A percentile compares a stretch with the other conserved stretches of the same genome.
Conservation (phyloP, 23 tunicate genomes). For the Styela clava region DNA sequence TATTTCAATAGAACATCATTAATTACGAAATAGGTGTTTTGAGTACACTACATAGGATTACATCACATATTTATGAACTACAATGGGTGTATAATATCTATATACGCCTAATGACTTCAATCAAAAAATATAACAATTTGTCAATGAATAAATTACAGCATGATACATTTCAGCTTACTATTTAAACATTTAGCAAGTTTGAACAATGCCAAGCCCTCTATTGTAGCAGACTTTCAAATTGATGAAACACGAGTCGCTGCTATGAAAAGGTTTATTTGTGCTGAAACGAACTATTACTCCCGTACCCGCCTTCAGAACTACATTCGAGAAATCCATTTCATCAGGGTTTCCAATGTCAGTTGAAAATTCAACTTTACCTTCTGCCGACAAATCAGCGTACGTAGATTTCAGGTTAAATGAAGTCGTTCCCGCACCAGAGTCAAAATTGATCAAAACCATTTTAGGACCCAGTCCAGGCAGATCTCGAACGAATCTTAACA, state of each 20-base stretch:
- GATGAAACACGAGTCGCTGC: conserved; percentile 40
- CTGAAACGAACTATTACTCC: conserved; percentile 34
- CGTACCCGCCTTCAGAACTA: conserved; percentile 4
- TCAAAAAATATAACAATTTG: too few species aligned
- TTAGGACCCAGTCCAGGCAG: conserved; percentile 47
- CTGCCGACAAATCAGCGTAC: conserved; percentile 10
- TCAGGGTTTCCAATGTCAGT: neutral
- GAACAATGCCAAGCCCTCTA: conserved; percentile 48
- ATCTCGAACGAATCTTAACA: conserved; percentile 63
- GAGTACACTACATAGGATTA: too few species aligned
- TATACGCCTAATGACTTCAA: too few species aligned
- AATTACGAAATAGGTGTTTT: too few species aligned
- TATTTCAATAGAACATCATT: too few species aligned
- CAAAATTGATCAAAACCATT: conserved; percentile 56
- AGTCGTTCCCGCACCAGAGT: neutral
- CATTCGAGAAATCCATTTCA: neutral
- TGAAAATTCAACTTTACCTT: conserved; percentile 24
- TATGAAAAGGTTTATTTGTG: conserved; percentile 17
- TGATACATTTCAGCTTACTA: too few species aligned
- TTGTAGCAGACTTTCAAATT: conserved; percentile 52
- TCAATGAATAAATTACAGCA: too few species aligned
- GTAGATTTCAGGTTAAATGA: conserved; percentile 2
- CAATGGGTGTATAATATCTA: too few species aligned
- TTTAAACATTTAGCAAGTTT: conserved; percentile 45
- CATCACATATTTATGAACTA: too few species aligned